Evolutionary conservation across 1,140 invertebrate genomes (phyloP).

Genomic region (Nomia melanderi): DNA sequence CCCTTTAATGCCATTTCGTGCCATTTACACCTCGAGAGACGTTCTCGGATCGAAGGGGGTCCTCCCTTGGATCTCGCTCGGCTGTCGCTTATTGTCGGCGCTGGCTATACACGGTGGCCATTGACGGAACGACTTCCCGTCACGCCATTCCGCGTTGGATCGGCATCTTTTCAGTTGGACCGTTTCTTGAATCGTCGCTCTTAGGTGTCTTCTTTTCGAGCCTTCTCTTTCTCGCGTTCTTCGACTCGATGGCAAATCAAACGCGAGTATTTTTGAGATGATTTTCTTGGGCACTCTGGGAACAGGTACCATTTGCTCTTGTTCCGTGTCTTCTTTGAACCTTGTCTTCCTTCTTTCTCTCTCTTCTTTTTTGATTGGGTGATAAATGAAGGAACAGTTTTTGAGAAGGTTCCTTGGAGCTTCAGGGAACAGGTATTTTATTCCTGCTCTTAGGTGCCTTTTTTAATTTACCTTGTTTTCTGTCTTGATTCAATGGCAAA

Average conservation of each 20-base stretch:
- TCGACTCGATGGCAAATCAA: constrained; percentile 15
- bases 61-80: constrained; percentile 8
- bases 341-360: too few species aligned
- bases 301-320: constrained; percentile 49
- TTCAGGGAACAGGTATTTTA: too few species aligned
- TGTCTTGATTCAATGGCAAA: too few species aligned
- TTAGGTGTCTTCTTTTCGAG: too few species aligned
- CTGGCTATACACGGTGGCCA: constrained; percentile 49
- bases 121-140: constrained; percentile 70
- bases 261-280: not conserved
- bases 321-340: too few species aligned
- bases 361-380: too few species aligned
- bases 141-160: constrained; percentile 60
- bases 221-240: not conserved
- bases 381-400: too few species aligned
- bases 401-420: too few species aligned
- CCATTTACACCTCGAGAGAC: constrained; percentile 66
- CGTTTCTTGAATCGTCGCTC: constrained; percentile 14
- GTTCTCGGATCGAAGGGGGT: constrained; percentile 45
- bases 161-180: constrained; percentile 30
- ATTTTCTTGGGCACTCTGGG: not conserved
- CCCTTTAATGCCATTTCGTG: constrained; percentile 59
- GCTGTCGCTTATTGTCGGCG: constrained; percentile 47
- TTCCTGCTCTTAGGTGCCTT: too few species aligned
- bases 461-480: too few species aligned